A percentile compares a stretch with the other conserved stretches of the same genome.
Conservation (phyloP, 2,888 invertebrate species). For the Melanostoma mellinum region DNA sequence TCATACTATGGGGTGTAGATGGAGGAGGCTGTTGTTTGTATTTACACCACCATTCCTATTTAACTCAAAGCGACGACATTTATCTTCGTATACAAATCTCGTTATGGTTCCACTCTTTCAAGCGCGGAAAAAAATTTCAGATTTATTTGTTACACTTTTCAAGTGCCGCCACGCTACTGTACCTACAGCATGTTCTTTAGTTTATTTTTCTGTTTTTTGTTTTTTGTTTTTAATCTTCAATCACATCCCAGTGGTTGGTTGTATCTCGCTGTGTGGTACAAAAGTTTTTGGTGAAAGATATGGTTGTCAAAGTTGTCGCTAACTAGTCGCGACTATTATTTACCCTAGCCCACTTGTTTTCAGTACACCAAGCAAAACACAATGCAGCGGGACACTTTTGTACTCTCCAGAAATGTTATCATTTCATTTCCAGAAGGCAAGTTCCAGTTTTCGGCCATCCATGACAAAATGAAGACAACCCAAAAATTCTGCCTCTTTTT, state of each 20-base stretch:
- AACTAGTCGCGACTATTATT: constrained; percentile 67
- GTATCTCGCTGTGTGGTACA: constrained; percentile 1
- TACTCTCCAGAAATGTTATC: constrained; percentile 20
- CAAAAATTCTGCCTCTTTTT: constrained; percentile 28
- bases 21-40: not conserved
- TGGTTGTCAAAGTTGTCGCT: constrained; percentile 68
- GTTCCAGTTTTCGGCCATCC: constrained; percentile 39
- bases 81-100: constrained; percentile 65
- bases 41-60: constrained; percentile 26
- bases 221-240: constrained; percentile 13
- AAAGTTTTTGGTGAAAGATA: constrained; percentile 43
- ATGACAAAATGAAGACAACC: constrained; percentile 52
- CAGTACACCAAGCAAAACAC: constrained; percentile 14
- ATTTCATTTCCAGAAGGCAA: constrained; percentile 19
- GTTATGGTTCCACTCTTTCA: constrained; percentile 53
- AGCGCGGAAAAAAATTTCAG: constrained; percentile 46
- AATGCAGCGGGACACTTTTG: constrained; percentile 13
- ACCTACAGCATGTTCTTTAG: not conserved
- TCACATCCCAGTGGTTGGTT: constrained; percentile 30
- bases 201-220: not conserved
- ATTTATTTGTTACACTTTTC: constrained; percentile 62
- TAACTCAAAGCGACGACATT: constrained; percentile 57
- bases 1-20: not conserved
- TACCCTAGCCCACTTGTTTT: not conserved
- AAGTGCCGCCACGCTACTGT: not conserved